A percentile compares a stretch with the other conserved stretches of the same genome.
These are phyloP conservation scores for Andricus curvator DNA, from an alignment of 2,888 invertebrate species.

Conservation along the genomic window DNA sequence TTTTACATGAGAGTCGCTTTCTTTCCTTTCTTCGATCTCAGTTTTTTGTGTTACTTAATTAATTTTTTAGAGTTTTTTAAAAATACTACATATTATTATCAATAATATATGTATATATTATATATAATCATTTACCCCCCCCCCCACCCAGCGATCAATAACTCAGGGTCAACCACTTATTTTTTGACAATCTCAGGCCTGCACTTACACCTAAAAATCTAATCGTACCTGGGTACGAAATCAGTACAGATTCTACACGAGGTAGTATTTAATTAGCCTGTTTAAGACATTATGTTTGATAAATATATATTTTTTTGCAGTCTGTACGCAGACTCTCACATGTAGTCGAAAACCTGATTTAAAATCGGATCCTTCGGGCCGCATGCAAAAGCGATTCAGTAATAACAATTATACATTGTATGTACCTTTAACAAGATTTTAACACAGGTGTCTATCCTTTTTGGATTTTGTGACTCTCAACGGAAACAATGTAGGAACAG, in stretches of 20 bases:
- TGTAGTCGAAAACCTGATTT: conserved; percentile 48
- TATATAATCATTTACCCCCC: too few relatives aligned
- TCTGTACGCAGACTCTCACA: conserved; percentile 33
- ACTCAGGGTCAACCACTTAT: too few relatives aligned
- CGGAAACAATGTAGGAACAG: conserved; percentile 6
- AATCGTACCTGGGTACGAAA: conserved; percentile 22
- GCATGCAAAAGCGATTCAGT: conserved; percentile 60
- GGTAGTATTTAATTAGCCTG: conserved; percentile 29
- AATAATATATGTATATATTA: too few relatives aligned
- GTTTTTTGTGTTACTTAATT: too few relatives aligned
- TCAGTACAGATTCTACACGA: conserved; percentile 32
- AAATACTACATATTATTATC: too few relatives aligned
- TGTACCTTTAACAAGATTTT: conserved; percentile 40
- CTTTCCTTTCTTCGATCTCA: too few relatives aligned
- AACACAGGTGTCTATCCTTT: conserved; percentile 22
- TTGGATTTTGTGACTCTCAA: conserved; percentile 14
- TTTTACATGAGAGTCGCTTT: too few relatives aligned
- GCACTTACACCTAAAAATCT: not conserved
- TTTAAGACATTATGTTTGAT: conserved; percentile 18
- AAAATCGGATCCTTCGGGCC: conserved; percentile 54
- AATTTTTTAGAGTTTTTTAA: too few relatives aligned
- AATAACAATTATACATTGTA: conserved; percentile 47
- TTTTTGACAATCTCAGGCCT: too few relatives aligned
- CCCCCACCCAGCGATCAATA: too few relatives aligned
- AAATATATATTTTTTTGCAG: conserved; percentile 29